Evolutionary conservation across 2,888 invertebrate species (phyloP), one percentile per base, ranked within the genome.

Genomic region (Tetanocera ferruginea): DNA sequence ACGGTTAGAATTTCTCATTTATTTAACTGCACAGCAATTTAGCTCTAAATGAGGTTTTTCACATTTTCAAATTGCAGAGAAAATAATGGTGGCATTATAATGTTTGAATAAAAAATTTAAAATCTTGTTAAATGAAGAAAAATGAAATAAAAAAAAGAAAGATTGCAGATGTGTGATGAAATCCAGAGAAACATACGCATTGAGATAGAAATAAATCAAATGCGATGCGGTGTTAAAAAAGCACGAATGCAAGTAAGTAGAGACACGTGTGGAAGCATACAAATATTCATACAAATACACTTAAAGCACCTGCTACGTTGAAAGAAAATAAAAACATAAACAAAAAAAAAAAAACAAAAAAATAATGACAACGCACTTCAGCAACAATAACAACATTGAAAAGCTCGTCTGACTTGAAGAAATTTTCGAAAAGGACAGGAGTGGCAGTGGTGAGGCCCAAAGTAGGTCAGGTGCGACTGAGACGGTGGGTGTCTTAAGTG

Each of bases 21-120:
- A 60, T 60, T 60, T 60, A 60, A 60, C 28, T 60, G 57, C 57
- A 60, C 57, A 23, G 57, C 25, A 28, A 19, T 55, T 60, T 60
- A 25, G 25, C 57, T 60, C 14, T 25, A 60, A 60, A 25, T 60
- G 57, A 11, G 57, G 57, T 25, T 14, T 23, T 14, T 2, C 57
- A 28, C 57, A 28, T 25, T 60, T 28, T 60, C 57, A 28, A 60
- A 60, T 60, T 55, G 57, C 25, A 1, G 6, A 25, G 25, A 23
- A 28, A 25, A 25, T 60, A 25, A 28, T 28, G 25, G 9, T 25
- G 57, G 23, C 57, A 60, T 14, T 3, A 60, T 11, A 23, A 14
- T 25, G 57, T 60, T 28, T 60, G 57, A 28, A 60, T 23, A 23
- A 28, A 60, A 60, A 60, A 60, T 60, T 28, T 25, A 4, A 60